A percentile compares a stretch with the other conserved stretches of the same genome.
Evolutionary conservation across 2,797 vertebrate species (phyloP).

Genomic region (Hapalemur alaotrensis): DNA sequence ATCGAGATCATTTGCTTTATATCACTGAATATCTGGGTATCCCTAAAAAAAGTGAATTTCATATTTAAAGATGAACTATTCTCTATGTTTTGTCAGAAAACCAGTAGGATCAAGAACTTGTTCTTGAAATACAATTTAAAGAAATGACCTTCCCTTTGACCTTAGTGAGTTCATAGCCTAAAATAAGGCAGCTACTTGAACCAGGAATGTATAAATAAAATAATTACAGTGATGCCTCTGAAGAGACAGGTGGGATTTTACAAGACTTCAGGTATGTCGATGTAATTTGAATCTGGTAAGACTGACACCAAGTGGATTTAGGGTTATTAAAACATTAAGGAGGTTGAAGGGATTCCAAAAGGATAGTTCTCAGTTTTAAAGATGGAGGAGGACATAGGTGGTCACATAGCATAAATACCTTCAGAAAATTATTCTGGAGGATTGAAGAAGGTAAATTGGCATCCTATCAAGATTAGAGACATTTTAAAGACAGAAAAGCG

Average conservation of each 20-base stretch:
- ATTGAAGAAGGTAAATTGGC: neutral
- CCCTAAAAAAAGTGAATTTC: neutral
- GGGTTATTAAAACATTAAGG: neutral
- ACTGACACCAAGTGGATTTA: neutral
- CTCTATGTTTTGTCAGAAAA: neutral
- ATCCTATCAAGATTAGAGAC: neutral
- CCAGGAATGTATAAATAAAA: neutral
- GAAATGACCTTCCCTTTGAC: neutral
- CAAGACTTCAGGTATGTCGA: neutral
- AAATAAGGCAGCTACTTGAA: neutral
- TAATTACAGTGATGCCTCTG: neutral
- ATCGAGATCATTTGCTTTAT: neutral
- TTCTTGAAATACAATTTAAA: neutral
- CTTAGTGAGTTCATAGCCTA: neutral
- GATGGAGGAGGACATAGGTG: neutral
- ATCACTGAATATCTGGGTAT: neutral
- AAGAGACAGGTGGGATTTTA: neutral
- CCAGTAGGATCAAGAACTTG: neutral
- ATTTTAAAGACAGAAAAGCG: neutral
- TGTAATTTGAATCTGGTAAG: neutral
- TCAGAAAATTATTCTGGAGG: neutral
- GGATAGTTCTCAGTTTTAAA: neutral
- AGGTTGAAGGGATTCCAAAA: neutral
- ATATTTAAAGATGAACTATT: neutral
- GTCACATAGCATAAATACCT: neutral